Conservation (phyloP, 2,888 invertebrate genomes). For the Chloromyia formosa region DNA sequence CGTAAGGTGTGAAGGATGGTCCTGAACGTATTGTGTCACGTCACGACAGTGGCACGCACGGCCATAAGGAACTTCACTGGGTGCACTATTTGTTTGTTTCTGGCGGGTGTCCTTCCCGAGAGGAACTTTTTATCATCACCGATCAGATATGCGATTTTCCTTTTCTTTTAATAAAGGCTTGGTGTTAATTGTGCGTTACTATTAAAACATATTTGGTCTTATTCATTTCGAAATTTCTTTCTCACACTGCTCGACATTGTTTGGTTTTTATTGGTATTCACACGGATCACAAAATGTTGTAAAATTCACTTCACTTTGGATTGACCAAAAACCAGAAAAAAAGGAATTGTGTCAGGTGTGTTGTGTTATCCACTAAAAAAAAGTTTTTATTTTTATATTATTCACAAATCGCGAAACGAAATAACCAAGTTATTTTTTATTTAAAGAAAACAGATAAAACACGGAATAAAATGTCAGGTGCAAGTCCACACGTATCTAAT, state of each 20-base stretch:
- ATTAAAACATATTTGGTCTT: background rate
- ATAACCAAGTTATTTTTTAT: too few relatives aligned
- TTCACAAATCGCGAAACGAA: background rate
- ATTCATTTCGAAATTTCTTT: conserved; percentile 6
- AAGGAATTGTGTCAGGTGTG: background rate
- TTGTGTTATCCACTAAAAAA: too few relatives aligned
- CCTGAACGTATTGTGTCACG: background rate
- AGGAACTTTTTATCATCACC: too few relatives aligned
- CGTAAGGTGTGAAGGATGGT: background rate
- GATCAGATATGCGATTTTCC: too few relatives aligned
- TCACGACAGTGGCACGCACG: background rate
- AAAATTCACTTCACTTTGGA: background rate
- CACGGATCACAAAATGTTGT: too few relatives aligned
- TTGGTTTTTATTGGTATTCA: background rate
- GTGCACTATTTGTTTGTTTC: background rate
- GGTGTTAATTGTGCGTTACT: too few relatives aligned
- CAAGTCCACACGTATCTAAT: background rate
- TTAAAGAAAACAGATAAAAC: background rate
- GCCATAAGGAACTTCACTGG: background rate
- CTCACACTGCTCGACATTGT: conserved; percentile 41
- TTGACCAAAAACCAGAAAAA: background rate
- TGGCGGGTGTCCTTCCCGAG: too few relatives aligned
- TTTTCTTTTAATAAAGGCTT: too few relatives aligned
- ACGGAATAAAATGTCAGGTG: background rate
- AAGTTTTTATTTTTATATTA: background rate